Conservation (phyloP, 2,888 invertebrate genomes). For the Hemistola chrysoprasaria region DNA sequence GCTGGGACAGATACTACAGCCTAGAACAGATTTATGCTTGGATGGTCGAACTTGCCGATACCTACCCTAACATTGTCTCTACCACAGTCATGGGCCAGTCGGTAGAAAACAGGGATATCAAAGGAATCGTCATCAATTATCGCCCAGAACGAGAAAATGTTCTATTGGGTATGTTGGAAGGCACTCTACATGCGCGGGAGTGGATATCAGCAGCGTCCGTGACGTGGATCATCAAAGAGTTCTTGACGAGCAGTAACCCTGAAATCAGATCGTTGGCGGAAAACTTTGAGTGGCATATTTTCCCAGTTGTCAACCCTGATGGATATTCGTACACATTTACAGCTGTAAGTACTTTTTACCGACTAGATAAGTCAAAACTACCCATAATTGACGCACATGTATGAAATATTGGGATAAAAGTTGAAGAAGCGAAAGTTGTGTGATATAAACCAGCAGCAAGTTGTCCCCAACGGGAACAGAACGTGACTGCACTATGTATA, state of each 20-base stretch:
- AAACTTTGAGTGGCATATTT: slow-evolving; percentile 88
- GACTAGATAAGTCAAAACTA: background rate
- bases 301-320: slow-evolving; percentile 89
- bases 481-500: too few species aligned
- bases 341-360: slow-evolving; percentile 68
- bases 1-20: slow-evolving; percentile 83
- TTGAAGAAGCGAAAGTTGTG: too few species aligned
- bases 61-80: slow-evolving; percentile 74
- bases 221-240: slow-evolving; percentile 86
- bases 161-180: slow-evolving; percentile 79
- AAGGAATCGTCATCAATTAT: slow-evolving; percentile 75
- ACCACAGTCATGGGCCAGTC: slow-evolving; percentile 80
- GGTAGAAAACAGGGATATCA: slow-evolving; percentile 83
- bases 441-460: too few species aligned
- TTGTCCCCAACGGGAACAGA: too few species aligned
- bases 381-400: too few species aligned
- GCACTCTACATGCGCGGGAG: slow-evolving; percentile 87
- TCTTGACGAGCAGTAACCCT: slow-evolving; percentile 82
- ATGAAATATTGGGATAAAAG: too few species aligned
- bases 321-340: slow-evolving; percentile 87
- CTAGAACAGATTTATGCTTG: slow-evolving; percentile 83
- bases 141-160: slow-evolving; percentile 61
- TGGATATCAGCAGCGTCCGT: slow-evolving; percentile 86
- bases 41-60: slow-evolving; percentile 74
- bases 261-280: slow-evolving; percentile 82